phyloP scores from a whole-genome alignment of 30 jellyfish, hydroid and myxozoan genomes.

The Aurelia coerulea region DNA sequence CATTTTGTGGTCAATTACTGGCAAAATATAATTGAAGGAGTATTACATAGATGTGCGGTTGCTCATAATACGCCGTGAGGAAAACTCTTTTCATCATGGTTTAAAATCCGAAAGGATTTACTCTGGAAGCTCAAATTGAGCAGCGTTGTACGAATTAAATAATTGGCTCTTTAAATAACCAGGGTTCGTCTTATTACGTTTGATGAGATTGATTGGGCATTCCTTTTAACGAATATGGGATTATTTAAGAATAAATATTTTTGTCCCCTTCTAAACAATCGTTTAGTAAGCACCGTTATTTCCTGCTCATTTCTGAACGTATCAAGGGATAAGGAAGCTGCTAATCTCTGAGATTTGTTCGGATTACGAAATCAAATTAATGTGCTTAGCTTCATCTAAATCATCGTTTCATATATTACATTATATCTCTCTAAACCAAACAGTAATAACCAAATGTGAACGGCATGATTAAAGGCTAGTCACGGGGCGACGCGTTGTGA shows the following conservation, averaged over 20 bases:
- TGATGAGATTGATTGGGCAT: slow-evolving; percentile 48
- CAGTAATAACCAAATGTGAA: slow-evolving; percentile 9
- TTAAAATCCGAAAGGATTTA: slow-evolving; percentile 38
- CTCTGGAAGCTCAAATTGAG: slow-evolving; percentile 13
- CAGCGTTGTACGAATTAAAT: slow-evolving; percentile 16
- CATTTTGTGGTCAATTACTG: slow-evolving; percentile 28
- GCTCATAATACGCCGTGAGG: background rate
- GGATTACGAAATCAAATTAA: slow-evolving; percentile 70
- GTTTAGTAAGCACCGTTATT: slow-evolving; percentile 71
- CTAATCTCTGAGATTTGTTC: slow-evolving; percentile 60
- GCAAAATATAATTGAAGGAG: background rate
- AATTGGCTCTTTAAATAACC: slow-evolving; percentile 56
- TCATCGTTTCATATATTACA: slow-evolving; percentile 32
- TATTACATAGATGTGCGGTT: slow-evolving; percentile 3
- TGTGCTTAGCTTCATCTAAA: slow-evolving; percentile 59
- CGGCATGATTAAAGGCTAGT: slow-evolving; percentile 30
- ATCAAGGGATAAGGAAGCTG: slow-evolving; percentile 71
- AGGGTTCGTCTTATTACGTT: slow-evolving; percentile 36
- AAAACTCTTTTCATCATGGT: slow-evolving; percentile 14
- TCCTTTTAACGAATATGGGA: slow-evolving; percentile 58
- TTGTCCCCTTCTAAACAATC: slow-evolving; percentile 61
- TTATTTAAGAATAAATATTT: slow-evolving; percentile 51
- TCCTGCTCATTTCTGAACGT: slow-evolving; percentile 74
- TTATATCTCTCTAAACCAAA: slow-evolving; percentile 22
- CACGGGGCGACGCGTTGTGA: background rate